These are phyloP conservation scores for Amazona ochrocephala DNA, from an alignment of 2,797 vertebrate species.

Conservation along the genomic window DNA sequence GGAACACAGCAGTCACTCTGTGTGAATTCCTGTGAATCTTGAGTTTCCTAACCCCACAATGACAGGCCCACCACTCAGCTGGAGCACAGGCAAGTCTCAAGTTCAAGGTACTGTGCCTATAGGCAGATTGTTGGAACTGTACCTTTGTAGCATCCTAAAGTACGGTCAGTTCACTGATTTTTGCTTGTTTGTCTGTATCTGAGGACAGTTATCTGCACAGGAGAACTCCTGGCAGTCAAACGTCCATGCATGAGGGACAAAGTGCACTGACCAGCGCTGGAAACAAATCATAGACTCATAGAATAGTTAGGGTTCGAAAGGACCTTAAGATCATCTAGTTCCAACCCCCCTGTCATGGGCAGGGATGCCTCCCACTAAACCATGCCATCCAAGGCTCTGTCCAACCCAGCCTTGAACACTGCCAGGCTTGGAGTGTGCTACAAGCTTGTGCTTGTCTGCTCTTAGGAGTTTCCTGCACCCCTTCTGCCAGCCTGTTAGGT, in stretches of 20 bases:
- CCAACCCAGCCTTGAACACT: too few relatives aligned
- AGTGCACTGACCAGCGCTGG: neutral
- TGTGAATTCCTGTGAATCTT: fast-evolving
- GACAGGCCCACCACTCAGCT: neutral
- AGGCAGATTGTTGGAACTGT: neutral
- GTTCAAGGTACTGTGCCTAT: fast-evolving
- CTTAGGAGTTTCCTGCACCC: neutral
- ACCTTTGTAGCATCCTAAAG: neutral
- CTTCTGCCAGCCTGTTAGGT: neutral
- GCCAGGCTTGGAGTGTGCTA: neutral
- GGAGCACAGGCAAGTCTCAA: fast-evolving
- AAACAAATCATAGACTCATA: too few relatives aligned
- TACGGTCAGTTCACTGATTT: fast-evolving
- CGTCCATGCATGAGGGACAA: fast-evolving
- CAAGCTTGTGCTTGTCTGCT: neutral
- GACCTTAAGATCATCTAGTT: too few relatives aligned
- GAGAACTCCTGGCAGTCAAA: neutral
- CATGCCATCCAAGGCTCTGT: too few relatives aligned
- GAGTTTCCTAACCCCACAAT: fast-evolving
- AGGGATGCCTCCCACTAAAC: too few relatives aligned
- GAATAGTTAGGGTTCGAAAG: too few relatives aligned
- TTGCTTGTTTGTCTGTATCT: fast-evolving
- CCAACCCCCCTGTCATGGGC: too few relatives aligned
- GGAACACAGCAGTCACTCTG: fast-evolving
- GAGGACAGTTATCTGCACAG: fast-evolving